These are phyloP conservation scores for Tyrannus savana DNA, from an alignment of 2,113 vertebrate species.

Conservation along the genomic window DNA sequence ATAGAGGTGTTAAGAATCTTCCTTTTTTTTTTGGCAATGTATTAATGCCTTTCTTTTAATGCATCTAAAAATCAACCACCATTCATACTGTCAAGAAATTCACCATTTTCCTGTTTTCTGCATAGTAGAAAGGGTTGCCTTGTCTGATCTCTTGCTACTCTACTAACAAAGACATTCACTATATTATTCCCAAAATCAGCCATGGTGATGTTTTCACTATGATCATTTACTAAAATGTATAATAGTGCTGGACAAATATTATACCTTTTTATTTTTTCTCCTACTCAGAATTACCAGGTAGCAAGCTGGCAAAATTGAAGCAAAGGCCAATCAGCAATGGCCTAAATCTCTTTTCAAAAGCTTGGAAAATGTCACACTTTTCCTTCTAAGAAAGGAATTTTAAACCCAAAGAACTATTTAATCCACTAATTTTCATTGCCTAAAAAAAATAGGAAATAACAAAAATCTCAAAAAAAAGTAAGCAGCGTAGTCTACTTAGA, in stretches of 20 bases:
- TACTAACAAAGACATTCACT: not conserved
- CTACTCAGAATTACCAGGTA: not conserved
- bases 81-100: conserved; percentile 10
- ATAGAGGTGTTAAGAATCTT: not conserved
- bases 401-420: not conserved
- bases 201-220: not conserved
- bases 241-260: not conserved
- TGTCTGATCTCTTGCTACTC: not conserved
- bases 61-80: conserved; percentile 27
- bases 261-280: not conserved
- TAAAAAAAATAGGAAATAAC: not conserved
- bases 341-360: not conserved
- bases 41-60: conserved; percentile 3
- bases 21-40: not conserved
- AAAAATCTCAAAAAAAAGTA: not conserved
- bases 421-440: not conserved
- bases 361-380: not conserved
- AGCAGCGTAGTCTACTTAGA: not conserved
- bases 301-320: not conserved
- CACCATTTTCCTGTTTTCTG: not conserved
- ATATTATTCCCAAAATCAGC: not conserved
- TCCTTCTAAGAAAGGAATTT: not conserved
- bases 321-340: not conserved
- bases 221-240: not conserved
- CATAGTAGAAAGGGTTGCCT: not conserved